These are phyloP conservation scores for Austrofundulus limnaeus DNA, from an alignment of 2,113 vertebrate species.

Conservation along the genomic window DNA sequence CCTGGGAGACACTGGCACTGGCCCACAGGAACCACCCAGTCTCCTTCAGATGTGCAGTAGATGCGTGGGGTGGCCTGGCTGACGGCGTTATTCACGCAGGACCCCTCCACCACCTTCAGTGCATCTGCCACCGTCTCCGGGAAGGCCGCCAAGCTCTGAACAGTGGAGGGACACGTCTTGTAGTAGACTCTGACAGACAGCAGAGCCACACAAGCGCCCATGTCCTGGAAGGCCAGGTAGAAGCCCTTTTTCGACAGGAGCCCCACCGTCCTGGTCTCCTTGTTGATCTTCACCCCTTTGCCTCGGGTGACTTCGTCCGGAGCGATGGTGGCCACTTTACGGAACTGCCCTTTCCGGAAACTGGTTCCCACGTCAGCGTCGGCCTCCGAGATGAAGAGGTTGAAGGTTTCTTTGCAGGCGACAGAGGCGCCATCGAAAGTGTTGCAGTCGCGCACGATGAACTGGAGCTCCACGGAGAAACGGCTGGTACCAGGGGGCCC, in stretches of 20 bases:
- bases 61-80: slow-evolving; percentile 82
- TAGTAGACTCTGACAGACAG: slow-evolving; percentile 91
- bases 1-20: slow-evolving; percentile 88
- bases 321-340: slow-evolving; percentile 93
- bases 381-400: slow-evolving; percentile 89
- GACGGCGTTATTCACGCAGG: slow-evolving; percentile 84
- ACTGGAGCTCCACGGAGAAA: slow-evolving; percentile 90
- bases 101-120: slow-evolving; percentile 84
- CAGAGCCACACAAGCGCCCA: slow-evolving; percentile 90
- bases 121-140: slow-evolving; percentile 86
- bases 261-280: slow-evolving; percentile 85
- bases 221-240: slow-evolving; percentile 96
- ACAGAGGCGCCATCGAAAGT: slow-evolving; percentile 84
- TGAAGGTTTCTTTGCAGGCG: slow-evolving; percentile 96
- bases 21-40: slow-evolving; percentile 94
- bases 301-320: slow-evolving; percentile 90
- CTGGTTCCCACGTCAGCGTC: slow-evolving; percentile 93
- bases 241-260: slow-evolving; percentile 86
- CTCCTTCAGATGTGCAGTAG: slow-evolving; percentile 90
- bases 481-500: slow-evolving; percentile 82
- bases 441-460: slow-evolving; percentile 94
- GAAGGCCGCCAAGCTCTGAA: slow-evolving; percentile 85
- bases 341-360: slow-evolving; percentile 92
- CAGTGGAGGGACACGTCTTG: slow-evolving; percentile 86
- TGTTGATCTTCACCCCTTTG: slow-evolving; percentile 85